Conservation (phyloP, 1,140 invertebrate species). For the Scaptomyza hsui region DNA sequence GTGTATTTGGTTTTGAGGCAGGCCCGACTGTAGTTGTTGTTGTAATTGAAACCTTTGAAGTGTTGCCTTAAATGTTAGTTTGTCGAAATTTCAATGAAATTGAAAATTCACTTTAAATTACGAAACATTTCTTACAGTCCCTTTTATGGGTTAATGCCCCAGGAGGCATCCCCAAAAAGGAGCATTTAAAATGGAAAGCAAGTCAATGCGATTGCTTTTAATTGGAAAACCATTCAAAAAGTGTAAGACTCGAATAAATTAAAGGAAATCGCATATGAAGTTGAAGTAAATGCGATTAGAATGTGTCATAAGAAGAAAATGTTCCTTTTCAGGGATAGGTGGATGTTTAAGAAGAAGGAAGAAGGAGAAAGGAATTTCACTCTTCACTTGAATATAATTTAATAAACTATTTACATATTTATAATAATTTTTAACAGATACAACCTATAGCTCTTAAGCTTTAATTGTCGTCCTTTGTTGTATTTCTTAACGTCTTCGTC, state of each 20-base stretch:
- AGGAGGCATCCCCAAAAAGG: slow-evolving; percentile 8
- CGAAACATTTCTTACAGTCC: slow-evolving; percentile 17
- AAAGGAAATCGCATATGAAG: background rate
- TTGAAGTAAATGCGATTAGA: slow-evolving; percentile 25
- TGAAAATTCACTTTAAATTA: slow-evolving; percentile 64
- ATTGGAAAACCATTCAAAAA: slow-evolving; percentile 44
- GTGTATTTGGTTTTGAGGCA: slow-evolving; percentile 9
- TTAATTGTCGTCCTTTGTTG: no score
- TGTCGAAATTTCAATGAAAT: slow-evolving; percentile 54
- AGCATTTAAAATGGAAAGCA: background rate
- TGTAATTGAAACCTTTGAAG: slow-evolving; percentile 75
- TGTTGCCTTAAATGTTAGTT: slow-evolving; percentile 61
- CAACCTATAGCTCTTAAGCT: no score
- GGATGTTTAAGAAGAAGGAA: background rate
- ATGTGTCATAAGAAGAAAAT: slow-evolving; percentile 1
- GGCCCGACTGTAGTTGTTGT: slow-evolving; percentile 16
- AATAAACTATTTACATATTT: no score
- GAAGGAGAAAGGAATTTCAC: no score
- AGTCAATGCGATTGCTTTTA: slow-evolving; percentile 20
- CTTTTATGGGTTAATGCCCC: slow-evolving; percentile 25
- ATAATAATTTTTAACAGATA: no score
- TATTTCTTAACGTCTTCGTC: no score
- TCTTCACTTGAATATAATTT: no score
- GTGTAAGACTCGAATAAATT: slow-evolving; percentile 2
- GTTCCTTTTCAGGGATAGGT: no score